These are phyloP conservation scores for Poeciliopsis retropinna DNA, from an alignment of 2,113 vertebrate genomes.

Conservation along the genomic window DNA sequence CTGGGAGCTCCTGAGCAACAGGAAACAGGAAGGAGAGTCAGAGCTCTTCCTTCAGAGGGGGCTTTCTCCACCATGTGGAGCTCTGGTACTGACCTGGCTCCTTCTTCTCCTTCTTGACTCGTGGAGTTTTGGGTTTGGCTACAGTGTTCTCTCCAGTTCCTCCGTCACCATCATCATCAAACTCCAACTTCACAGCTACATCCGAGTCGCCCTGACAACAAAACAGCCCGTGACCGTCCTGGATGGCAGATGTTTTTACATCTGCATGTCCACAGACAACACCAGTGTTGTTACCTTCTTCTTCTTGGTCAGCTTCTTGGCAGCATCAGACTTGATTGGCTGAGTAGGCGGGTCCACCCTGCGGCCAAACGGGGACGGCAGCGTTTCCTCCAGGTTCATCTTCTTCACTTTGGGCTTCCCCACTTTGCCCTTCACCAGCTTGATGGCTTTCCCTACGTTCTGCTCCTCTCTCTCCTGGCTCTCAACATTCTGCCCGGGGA, in stretches of 20 bases:
- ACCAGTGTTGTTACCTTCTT: constrained; percentile 85
- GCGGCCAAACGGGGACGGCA: constrained; percentile 92
- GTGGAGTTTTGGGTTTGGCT: constrained; percentile 80
- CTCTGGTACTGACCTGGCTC: constrained; percentile 84
- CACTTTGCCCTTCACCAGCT: constrained; percentile 96
- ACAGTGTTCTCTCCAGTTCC: constrained; percentile 79
- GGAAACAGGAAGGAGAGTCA: neutral
- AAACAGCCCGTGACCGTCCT: constrained; percentile 1
- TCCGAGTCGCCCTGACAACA: constrained; percentile 86
- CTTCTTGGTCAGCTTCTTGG: constrained; percentile 92
- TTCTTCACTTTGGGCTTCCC: constrained; percentile 96
- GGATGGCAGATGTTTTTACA: neutral
- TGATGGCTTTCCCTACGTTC: constrained; percentile 84
- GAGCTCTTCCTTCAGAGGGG: no score
- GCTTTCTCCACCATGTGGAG: neutral
- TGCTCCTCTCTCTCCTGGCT: constrained; percentile 88
- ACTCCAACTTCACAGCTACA: constrained; percentile 87
- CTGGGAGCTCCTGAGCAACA: constrained; percentile 83
- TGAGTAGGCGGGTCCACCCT: constrained; percentile 90
- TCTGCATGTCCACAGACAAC: neutral
- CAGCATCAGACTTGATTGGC: constrained; percentile 90
- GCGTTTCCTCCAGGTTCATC: constrained; percentile 92
- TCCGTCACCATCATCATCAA: constrained; percentile 87
- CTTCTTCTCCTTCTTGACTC: constrained; percentile 91
- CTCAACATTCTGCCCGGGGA: constrained; percentile 61